Evolutionary conservation across 2,888 invertebrate genomes (phyloP), one percentile per base, ranked within the genome.

Genomic region (Parochlus steinenii): DNA sequence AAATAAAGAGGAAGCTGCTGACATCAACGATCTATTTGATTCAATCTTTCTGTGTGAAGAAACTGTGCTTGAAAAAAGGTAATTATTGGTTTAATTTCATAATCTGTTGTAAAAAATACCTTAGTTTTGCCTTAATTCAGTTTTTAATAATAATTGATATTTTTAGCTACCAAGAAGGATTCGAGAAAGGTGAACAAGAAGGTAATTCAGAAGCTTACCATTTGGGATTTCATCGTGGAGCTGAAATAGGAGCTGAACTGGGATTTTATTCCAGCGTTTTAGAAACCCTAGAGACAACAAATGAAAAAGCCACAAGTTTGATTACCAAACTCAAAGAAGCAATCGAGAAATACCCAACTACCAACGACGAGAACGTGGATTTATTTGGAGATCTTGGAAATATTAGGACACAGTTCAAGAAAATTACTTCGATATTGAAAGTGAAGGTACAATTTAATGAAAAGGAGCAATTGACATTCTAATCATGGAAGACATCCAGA

Each of bases 151-250:
- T 22, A 22, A 8, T 22, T 22, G 7, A 8, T 22, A 22, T 7
- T n/a, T n/a, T n/a, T n/a, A n/a, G 74, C 38, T 82, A 74, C 52
- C 52, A 69, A 34, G 72, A 80, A 56, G 86, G 85, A 5, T 71
- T 63, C 41, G 50, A 58, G 39, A 64, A 64, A 44, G 82, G 81
- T 2, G 54, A 54, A 32, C 53, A 56, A 20, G 65, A 71, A 46
- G 78, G 74, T 4, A 74, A 70, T 46, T 50, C 69, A 12, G 64
- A 69, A 46, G 72, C 67, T 10, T 76, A 67, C 47, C 69, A 71
- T 48, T 52, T 74, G 32, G 86, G 86, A 3, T 81, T 79, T 51
- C 77, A 81, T 42, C 69, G 74, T 54, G 83, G 81, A 7, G 69
- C 74, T 33, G 71, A 77, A 50, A 50, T 85, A 12, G 83, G 83